These are phyloP conservation scores for Myiotriccus ornatus DNA, from an alignment of 2,797 vertebrate genomes.

Conservation along the genomic window DNA sequence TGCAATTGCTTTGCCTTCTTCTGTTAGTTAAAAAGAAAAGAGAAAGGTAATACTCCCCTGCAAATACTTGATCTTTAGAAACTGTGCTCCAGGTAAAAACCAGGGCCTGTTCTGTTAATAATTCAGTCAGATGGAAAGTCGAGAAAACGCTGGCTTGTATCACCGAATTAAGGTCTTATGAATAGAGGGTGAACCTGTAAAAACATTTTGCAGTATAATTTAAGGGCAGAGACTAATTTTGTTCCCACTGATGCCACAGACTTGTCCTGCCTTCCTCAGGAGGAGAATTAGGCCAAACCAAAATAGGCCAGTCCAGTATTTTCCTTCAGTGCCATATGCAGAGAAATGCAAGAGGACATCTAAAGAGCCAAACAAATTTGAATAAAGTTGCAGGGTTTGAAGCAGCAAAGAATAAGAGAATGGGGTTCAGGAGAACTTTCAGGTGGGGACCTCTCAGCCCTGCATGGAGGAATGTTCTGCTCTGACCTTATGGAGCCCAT, in stretches of 20 bases:
- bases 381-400: neutral
- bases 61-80: neutral
- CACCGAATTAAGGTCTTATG: neutral
- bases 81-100: neutral
- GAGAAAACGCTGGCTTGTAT: neutral
- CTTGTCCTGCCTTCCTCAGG: neutral
- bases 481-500: neutral
- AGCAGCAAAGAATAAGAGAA: neutral
- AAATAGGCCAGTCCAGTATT: slow-evolving; percentile 41
- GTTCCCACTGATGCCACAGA: neutral
- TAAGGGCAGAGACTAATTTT: neutral
- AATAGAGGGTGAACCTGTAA: neutral
- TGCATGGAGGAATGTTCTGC: neutral
- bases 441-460: neutral
- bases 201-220: neutral
- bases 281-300: neutral
- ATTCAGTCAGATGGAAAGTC: neutral
- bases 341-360: neutral
- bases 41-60: neutral
- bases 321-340: neutral
- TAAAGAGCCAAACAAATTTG: neutral
- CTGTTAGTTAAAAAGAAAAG: neutral
- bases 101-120: neutral
- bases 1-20: neutral
- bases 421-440: neutral